phyloP scores from a whole-genome alignment of 2,888 invertebrate genomes.

The Leucophenga maculata region DNA sequence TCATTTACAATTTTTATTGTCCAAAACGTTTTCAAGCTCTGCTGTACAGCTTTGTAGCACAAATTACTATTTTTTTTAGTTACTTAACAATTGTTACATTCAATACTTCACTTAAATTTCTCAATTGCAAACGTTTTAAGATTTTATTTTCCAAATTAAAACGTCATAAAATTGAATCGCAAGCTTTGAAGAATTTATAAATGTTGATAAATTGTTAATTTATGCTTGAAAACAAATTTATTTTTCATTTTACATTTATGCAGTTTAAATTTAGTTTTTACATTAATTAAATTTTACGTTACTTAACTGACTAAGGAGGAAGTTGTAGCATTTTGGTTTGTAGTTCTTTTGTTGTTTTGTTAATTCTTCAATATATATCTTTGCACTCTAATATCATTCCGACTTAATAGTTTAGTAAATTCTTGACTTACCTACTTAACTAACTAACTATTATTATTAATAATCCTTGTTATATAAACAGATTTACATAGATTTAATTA shows the following conservation, averaged over 20 bases:
- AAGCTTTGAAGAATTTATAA: no score
- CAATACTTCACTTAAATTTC: not conserved
- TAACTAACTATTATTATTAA: constrained; percentile 40
- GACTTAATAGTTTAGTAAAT: constrained; percentile 56
- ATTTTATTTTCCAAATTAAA: not conserved
- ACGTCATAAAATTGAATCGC: no score
- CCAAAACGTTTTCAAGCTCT: not conserved
- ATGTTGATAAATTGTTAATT: no score
- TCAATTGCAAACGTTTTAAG: not conserved
- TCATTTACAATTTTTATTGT: constrained; percentile 11
- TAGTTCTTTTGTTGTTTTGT: constrained; percentile 29
- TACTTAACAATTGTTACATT: not conserved
- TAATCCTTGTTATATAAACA: no score
- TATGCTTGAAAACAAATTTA: no score
- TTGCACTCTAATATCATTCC: constrained; percentile 54
- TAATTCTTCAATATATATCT: constrained; percentile 6
- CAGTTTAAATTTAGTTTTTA: not conserved
- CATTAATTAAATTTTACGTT: constrained; percentile 25
- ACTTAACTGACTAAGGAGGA: constrained; percentile 41
- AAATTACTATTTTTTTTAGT: not conserved
- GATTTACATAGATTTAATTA: no score
- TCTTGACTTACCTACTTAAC: constrained; percentile 55
- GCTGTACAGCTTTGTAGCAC: not conserved
- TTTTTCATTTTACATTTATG: no score
- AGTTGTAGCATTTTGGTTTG: constrained; percentile 56